phyloP scores from a whole-genome alignment of 2,113 vertebrate genomes.

The Piaya cayana region DNA sequence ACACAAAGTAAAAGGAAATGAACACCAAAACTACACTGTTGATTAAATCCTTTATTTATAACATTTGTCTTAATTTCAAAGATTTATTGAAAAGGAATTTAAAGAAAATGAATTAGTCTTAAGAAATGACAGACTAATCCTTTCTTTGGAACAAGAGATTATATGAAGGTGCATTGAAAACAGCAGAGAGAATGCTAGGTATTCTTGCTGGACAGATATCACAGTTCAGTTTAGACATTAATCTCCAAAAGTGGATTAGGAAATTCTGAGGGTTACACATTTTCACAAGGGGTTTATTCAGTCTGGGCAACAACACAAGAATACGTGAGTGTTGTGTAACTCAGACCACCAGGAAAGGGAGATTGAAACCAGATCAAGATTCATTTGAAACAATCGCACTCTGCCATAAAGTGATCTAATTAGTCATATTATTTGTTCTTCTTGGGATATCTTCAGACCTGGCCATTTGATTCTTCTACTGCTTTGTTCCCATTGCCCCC shows the following conservation, averaged over 20 bases:
- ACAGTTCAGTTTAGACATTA: neutral
- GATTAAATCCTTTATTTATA: slow-evolving; percentile 49
- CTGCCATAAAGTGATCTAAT: slow-evolving; percentile 5
- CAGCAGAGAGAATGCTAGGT: neutral
- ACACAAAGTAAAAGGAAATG: neutral
- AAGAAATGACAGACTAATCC: slow-evolving; percentile 33
- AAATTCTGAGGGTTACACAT: neutral
- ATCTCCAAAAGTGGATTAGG: slow-evolving; percentile 7
- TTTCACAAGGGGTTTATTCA: neutral
- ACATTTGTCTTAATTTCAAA: slow-evolving; percentile 58
- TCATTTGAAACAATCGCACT: slow-evolving; percentile 17
- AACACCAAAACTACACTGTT: neutral
- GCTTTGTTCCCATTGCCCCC: neutral
- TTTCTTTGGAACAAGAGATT: slow-evolving; percentile 31
- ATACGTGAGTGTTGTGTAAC: neutral
- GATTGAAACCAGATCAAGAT: neutral
- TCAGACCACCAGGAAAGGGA: neutral
- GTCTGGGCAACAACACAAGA: neutral
- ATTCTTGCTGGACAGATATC: neutral
- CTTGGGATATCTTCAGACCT: neutral
- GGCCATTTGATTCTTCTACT: neutral
- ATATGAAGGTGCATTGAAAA: neutral
- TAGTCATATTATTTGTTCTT: neutral
- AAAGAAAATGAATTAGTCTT: slow-evolving; percentile 13
- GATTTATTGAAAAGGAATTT: slow-evolving; percentile 46